Evolutionary conservation across 1,140 invertebrate genomes (phyloP).

Genomic region (Brachionus plicatilis): DNA sequence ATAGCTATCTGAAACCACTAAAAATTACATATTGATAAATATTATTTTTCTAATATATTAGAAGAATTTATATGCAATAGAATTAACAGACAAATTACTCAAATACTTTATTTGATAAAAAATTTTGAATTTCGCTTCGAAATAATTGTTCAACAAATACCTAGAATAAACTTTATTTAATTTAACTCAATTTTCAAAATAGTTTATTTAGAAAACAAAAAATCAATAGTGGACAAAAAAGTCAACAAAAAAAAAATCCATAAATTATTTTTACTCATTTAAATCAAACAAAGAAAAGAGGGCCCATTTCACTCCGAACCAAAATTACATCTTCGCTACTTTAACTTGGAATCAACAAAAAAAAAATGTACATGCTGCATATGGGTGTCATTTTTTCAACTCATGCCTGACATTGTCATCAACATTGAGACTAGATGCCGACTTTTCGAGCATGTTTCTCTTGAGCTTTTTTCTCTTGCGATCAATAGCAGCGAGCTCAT

Average conservation of each 20-base stretch:
- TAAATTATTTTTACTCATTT: not conserved
- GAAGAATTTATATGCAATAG: not conserved
- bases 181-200: not conserved
- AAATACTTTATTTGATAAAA: not conserved
- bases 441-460: conserved; percentile 13
- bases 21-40: too few relatives aligned
- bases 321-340: not conserved
- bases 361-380: not conserved
- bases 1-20: too few relatives aligned
- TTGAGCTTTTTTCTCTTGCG: conserved; percentile 36
- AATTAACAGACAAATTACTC: not conserved
- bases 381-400: not conserved
- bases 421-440: not conserved
- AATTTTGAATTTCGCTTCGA: not conserved
- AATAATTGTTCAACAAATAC: not conserved
- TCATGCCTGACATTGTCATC: not conserved
- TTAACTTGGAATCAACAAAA: not conserved
- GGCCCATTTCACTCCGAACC: not conserved
- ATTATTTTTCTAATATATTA: too few relatives aligned
- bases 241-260: not conserved
- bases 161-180: not conserved
- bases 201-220: not conserved
- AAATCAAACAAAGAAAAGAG: not conserved
- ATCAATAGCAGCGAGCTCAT: conserved; percentile 22
- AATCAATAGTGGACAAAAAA: not conserved